Percentiles rank a stretch among this genome's conserved stretches.
These are phyloP conservation scores for Drosophila dives DNA, from an alignment of 2,888 invertebrate genomes.

Conservation along the genomic window DNA sequence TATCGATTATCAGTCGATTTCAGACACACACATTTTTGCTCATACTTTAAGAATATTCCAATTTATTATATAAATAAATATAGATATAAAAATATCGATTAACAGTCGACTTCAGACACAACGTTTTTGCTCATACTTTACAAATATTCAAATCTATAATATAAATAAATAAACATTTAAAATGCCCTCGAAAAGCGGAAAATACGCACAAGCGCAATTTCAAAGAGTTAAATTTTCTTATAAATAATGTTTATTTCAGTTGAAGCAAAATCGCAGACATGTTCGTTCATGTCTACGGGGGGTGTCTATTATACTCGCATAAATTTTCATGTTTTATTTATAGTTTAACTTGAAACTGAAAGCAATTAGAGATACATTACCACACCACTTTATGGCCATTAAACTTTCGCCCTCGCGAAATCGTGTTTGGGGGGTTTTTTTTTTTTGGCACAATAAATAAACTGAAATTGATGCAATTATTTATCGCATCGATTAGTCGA, in stretches of 20 bases:
- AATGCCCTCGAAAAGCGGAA: not conserved
- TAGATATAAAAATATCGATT: not conserved
- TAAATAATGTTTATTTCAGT: not conserved
- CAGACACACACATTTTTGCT: not conserved
- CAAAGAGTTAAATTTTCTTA: not conserved
- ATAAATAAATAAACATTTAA: not conserved
- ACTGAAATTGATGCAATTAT: constrained; percentile 18
- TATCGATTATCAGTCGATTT: not conserved
- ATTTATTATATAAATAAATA: not conserved
- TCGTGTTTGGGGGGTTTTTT: constrained; percentile 1
- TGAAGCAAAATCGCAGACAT: not conserved
- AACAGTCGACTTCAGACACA: not conserved
- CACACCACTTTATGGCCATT: constrained; percentile 12
- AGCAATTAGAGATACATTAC: not conserved
- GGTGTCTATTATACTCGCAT: not conserved
- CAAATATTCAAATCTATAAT: not conserved
- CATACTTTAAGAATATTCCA: not conserved
- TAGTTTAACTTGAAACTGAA: not conserved
- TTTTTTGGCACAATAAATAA: constrained; percentile 23
- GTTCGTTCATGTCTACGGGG: not conserved
- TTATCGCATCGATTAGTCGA: constrained; percentile 23
- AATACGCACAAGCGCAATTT: not conserved
- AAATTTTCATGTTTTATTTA: not conserved
- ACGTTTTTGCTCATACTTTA: not conserved
- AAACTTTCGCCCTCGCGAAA: constrained; percentile 13